Evolutionary conservation across 2,888 invertebrate genomes (phyloP).

Genomic region (Antitype chi): DNA sequence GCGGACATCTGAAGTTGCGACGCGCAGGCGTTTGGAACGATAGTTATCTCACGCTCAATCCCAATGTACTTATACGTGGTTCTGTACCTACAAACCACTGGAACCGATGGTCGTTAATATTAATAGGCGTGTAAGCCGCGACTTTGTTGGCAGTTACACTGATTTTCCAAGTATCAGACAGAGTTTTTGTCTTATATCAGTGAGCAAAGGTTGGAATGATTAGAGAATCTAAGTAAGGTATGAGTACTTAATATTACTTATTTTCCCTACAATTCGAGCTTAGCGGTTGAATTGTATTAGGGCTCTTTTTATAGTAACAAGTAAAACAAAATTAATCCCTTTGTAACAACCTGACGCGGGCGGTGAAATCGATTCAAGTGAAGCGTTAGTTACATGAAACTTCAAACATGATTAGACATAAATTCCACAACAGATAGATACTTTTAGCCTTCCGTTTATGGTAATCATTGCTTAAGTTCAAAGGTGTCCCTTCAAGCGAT

Average conservation of each 20-base stretch:
- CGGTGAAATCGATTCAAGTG: neutral
- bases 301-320: neutral
- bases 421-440: constrained; percentile 16
- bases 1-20: constrained; percentile 75
- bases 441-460: constrained; percentile 49
- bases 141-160: constrained; percentile 51
- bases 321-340: neutral
- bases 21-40: constrained; percentile 70
- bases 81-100: constrained; percentile 64
- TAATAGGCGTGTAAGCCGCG: constrained; percentile 66
- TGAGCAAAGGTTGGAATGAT: neutral
- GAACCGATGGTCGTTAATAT: constrained; percentile 65
- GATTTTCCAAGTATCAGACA: constrained; percentile 39
- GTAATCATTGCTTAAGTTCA: constrained; percentile 76
- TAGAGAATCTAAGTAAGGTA: neutral
- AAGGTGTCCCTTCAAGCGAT: constrained; percentile 74
- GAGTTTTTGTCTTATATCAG: constrained; percentile 21
- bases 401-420: constrained; percentile 18
- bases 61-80: constrained; percentile 72
- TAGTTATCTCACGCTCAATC: constrained; percentile 79
- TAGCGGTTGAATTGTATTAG: neutral
- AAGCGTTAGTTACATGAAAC: constrained; percentile 11
- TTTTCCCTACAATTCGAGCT: neutral
- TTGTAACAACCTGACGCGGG: neutral
- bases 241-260: neutral